These are phyloP conservation scores for Plusia festucae DNA, from an alignment of 2,888 invertebrate species.

Conservation along the genomic window DNA sequence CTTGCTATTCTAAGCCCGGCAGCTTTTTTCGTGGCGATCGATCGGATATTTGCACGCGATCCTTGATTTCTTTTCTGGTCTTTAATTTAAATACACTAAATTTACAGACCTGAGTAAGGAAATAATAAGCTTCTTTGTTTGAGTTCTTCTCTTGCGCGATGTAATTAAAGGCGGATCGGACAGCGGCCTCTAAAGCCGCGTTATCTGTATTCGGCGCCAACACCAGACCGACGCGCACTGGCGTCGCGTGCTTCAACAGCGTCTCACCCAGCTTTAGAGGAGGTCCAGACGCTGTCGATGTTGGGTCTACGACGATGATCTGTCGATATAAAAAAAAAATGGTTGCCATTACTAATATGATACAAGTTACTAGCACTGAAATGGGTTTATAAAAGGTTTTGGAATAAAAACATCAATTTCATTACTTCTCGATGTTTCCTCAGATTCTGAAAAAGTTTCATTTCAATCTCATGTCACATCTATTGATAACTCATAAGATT, in stretches of 20 bases:
- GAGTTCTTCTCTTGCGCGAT: conserved; percentile 93
- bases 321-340: conserved; percentile 64
- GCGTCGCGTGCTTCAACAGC: conserved; percentile 96
- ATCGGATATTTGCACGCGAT: no score
- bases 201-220: conserved; percentile 91
- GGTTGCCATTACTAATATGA: background rate
- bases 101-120: conserved; percentile 93
- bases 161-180: conserved; percentile 97
- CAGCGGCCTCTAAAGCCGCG: conserved; percentile 94
- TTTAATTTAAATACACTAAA: no score
- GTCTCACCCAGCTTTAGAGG: conserved; percentile 97
- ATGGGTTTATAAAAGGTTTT: no score
- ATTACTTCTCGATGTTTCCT: no score
- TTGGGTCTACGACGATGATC: conserved; percentile 96
- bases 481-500: no score
- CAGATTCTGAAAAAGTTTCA: no score
- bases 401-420: no score
- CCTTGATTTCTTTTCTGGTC: no score
- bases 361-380: background rate
- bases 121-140: conserved; percentile 93
- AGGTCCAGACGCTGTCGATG: conserved; percentile 91
- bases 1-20: no score
- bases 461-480: no score
- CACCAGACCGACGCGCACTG: conserved; percentile 96
- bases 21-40: no score